Evolutionary conservation across 2,113 vertebrate species (phyloP), one percentile per base, ranked within the genome.

Genomic region (Hassar affinis): DNA sequence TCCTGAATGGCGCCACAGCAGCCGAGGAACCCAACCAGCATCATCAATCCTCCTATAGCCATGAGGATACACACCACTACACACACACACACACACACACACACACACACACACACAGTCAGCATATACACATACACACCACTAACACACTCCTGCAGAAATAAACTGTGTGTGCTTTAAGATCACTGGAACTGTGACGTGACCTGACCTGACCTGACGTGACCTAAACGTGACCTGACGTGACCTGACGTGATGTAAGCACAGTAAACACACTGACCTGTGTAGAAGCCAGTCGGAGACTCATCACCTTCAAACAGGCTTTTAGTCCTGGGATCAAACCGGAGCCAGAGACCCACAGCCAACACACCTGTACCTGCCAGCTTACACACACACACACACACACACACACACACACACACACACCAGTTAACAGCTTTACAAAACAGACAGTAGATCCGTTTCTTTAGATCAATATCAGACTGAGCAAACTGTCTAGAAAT

Each of bases 1-100:
- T 99, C 98, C 86, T 97, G 96, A 85, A 98, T 94, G 0, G 97
- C 97, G 25, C 98, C 97, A 80, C 97, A 99, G 86, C 98, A 99
- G 88, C 98, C 97, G 84, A 99, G 93, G 92, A 99, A 99, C 0
- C 98, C 98, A 89, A 99, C 96, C 27, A 99, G 87, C 98, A 98
- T 99, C 94, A 99, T 99, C 85, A 99, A 93, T 0, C 96, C 97
- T 30, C 98, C 98, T 12, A 96, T 97, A 82, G 92, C 96, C 71
- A 99, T 98, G 71, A 99, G 93, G 85, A 98, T 95, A 84, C 98
- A 99, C 30, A 99, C 96, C 72, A 97, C 98, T 99, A 83, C 64
- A 54, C 38, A 85, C 56, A 0, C 27, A 42, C 27, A 79, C 51
- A 54, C 38, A 74, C 71, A 79, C 38, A 61, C 17, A 25, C 20